A percentile compares a stretch with the other conserved stretches of the same genome.
These are phyloP conservation scores for Macrochelys suwanniensis DNA, from an alignment of 2,797 vertebrate genomes.

Conservation along the genomic window DNA sequence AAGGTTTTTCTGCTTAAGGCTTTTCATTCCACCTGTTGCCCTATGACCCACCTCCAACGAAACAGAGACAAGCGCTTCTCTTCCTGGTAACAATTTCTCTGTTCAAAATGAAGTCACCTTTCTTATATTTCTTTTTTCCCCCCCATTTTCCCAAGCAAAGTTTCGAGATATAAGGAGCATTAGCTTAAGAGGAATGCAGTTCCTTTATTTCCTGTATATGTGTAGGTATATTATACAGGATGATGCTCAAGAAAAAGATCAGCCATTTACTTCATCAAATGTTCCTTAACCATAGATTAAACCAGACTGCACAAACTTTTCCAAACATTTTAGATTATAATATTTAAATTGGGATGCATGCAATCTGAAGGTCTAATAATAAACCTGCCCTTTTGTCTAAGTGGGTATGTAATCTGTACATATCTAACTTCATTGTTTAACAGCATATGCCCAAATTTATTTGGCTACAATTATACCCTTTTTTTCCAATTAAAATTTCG, in stretches of 20 bases:
- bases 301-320: slow-evolving; percentile 20
- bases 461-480: slow-evolving; percentile 29
- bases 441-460: slow-evolving; percentile 48
- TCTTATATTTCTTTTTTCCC: background rate
- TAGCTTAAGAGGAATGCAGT: background rate
- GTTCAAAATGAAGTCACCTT: background rate
- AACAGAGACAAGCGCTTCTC: slow-evolving; percentile 18
- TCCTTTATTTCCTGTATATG: rapidly evolving
- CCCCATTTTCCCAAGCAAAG: background rate
- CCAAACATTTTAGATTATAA: slow-evolving; percentile 53
- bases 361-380: slow-evolving; percentile 21
- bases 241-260: background rate
- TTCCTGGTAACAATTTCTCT: slow-evolving; percentile 43
- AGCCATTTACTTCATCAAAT: slow-evolving; percentile 32
- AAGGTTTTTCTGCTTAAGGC: slow-evolving; percentile 42
- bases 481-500: slow-evolving; percentile 8
- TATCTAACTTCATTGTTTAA: background rate
- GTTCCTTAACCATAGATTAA: slow-evolving; percentile 15
- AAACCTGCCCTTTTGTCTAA: slow-evolving; percentile 14
- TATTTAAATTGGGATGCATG: background rate
- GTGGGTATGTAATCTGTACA: slow-evolving; percentile 20
- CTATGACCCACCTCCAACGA: slow-evolving; percentile 57
- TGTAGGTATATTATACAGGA: background rate
- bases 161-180: background rate
- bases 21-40: slow-evolving; percentile 54